Percentiles rank a stretch among this genome's conserved stretches.
These are phyloP conservation scores for Ochropacha duplaris DNA, from an alignment of 2,888 invertebrate species.

Conservation along the genomic window DNA sequence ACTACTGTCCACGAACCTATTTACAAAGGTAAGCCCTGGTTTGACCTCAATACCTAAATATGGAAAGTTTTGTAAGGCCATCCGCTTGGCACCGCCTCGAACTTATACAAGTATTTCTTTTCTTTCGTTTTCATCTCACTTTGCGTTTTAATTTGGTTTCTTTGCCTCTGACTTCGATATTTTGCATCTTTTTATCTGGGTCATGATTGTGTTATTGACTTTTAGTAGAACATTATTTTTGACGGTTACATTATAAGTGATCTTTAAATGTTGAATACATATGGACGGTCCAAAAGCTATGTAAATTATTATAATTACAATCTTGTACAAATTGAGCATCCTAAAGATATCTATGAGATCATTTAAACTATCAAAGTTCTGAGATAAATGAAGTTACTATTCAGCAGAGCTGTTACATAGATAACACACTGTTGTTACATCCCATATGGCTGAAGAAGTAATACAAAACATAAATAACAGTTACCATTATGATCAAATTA, in stretches of 20 bases:
- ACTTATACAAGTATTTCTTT: constrained; percentile 31
- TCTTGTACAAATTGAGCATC: too few relatives aligned
- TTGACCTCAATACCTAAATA: constrained; percentile 76
- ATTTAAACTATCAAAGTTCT: neutral
- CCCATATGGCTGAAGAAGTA: too few relatives aligned
- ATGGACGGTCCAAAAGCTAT: too few relatives aligned
- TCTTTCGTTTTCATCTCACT: constrained; percentile 26
- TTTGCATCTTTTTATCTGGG: neutral
- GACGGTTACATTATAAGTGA: too few relatives aligned
- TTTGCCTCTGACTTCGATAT: neutral
- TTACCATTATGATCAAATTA: neutral
- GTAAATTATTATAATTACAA: too few relatives aligned
- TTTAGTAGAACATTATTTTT: neutral
- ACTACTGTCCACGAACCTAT: constrained; percentile 32
- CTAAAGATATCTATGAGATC: neutral
- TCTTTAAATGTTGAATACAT: too few relatives aligned
- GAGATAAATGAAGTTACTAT: constrained; percentile 5
- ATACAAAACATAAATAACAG: too few relatives aligned
- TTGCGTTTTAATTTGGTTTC: neutral
- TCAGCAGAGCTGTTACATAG: constrained; percentile 8
- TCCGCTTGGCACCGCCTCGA: constrained; percentile 34
- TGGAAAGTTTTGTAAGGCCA: constrained; percentile 71
- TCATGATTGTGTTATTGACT: neutral
- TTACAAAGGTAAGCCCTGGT: constrained; percentile 57
- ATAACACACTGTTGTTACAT: too few relatives aligned